Base-by-base conservation (phyloP, 1,140 invertebrate species). In the Panulirus ornatus region DNA sequence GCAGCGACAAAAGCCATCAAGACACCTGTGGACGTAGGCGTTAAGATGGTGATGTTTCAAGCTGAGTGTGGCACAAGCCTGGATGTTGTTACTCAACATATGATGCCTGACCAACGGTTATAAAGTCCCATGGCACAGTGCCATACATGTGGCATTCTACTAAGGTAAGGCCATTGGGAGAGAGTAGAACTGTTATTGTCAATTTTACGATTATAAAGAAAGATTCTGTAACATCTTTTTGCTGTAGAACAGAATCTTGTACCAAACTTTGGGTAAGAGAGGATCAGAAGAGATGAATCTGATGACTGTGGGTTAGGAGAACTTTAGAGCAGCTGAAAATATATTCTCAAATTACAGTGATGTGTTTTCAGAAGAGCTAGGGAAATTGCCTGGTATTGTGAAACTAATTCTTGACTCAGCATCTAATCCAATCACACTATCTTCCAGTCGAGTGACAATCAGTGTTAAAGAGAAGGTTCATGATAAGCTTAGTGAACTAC, bases 211-310 rank as follows among this genome's bases (percentile, higher is more conserved):
- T 5, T 22, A 66, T 3, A 19, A 66, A 66, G 22, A 66, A 66
- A 47, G 5, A 66, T n/a, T 22, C 63, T 8, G 19, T 66, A 5
- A 19, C n/a, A 66, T 5, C 22, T 66, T 22, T 8, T 66, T 5
- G 63, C 22, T 66, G 63, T 66, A 66, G 63, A n/a, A 66, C 63
- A 66, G 22, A 5, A 66, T 22, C 22, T 66, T 66, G 63, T 66
- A 19, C 63, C 63, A n/a, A 66, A 30, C 22, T 30, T 30, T 66
- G 63, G 63, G 63, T 6, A 66, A 66, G 63, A 3, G 63, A 5
- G 22, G 3, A 66, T 22, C 63, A 66, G 22, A 66, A 19, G 5
- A 66, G 22, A 66, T 66, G 63, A 66, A 66, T 30, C 22, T 66
- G 63, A 66, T 66, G 5, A 66, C 63, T 66, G 63, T 66, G 22